Percentiles rank a stretch among this genome's conserved stretches.
These are phyloP conservation scores for Chlorospingus semifuscus DNA, from an alignment of 2,797 vertebrate genomes.

Conservation along the genomic window DNA sequence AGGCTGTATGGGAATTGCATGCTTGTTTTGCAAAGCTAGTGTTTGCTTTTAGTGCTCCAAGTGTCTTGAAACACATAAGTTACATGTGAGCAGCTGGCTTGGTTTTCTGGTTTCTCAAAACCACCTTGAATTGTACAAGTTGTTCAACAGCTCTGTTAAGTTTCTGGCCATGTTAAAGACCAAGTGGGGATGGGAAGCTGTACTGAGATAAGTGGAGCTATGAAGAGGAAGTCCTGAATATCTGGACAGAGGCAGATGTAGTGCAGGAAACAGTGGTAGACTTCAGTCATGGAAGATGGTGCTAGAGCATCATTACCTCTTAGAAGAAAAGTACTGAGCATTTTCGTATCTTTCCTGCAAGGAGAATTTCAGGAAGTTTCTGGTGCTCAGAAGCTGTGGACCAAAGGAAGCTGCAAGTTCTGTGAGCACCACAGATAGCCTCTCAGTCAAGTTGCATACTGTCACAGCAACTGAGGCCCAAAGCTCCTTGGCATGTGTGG, in stretches of 20 bases:
- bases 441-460: neutral
- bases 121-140: fast-evolving
- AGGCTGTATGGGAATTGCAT: neutral
- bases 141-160: neutral
- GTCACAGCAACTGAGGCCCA: neutral
- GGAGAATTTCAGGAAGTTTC: neutral
- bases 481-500: neutral
- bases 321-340: neutral
- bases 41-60: neutral
- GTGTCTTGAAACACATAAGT: neutral
- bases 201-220: neutral
- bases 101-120: neutral
- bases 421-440: neutral
- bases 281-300: neutral
- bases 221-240: neutral
- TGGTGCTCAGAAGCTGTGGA: neutral
- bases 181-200: neutral
- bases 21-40: neutral
- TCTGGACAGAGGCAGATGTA: neutral
- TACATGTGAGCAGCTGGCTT: neutral
- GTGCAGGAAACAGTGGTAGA: neutral
- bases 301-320: neutral
- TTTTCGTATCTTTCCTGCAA: neutral
- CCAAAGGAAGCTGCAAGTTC: neutral
- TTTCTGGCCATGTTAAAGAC: neutral